Percentiles rank a stretch among this genome's conserved stretches.
These are phyloP conservation scores for Nicator chloris DNA, from an alignment of 2,113 vertebrate genomes.

Conservation along the genomic window DNA sequence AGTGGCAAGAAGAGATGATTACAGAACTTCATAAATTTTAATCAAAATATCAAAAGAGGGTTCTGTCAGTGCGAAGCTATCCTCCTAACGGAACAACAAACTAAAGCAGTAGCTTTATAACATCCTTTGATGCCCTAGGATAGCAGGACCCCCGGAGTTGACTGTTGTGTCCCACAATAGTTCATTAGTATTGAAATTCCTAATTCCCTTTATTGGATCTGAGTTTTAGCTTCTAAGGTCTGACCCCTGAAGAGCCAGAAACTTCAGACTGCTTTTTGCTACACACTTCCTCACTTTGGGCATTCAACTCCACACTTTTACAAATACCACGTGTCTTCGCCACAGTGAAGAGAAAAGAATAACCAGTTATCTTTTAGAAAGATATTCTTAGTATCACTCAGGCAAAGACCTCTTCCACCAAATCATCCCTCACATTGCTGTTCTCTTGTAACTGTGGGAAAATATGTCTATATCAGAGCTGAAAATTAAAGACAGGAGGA, in stretches of 20 bases:
- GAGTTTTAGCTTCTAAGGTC: constrained; percentile 16
- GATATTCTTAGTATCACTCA: not conserved
- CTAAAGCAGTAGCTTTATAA: not conserved
- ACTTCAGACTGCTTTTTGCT: not conserved
- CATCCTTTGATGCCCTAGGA: constrained; percentile 42
- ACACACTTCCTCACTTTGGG: not conserved
- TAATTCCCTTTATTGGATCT: constrained; percentile 47
- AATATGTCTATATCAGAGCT: not conserved
- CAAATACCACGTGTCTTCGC: not conserved
- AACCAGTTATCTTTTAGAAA: not conserved
- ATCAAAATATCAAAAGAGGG: constrained; percentile 46
- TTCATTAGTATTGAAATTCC: constrained; percentile 47
- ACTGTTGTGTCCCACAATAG: constrained; percentile 10
- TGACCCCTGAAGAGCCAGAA: constrained; percentile 10
- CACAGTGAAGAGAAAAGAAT: not conserved
- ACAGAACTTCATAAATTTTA: constrained; percentile 56
- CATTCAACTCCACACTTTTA: not conserved
- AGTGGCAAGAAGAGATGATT: constrained; percentile 34
- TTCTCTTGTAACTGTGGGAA: not conserved
- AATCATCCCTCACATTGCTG: not conserved
- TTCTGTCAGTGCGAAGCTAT: constrained; percentile 12
- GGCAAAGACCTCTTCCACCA: not conserved
- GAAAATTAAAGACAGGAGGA: not conserved
- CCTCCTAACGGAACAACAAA: constrained; percentile 8
- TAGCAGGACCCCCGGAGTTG: constrained; percentile 9